These are phyloP conservation scores for Dynastes tityus DNA, from an alignment of 2,888 invertebrate species.

Conservation along the genomic window DNA sequence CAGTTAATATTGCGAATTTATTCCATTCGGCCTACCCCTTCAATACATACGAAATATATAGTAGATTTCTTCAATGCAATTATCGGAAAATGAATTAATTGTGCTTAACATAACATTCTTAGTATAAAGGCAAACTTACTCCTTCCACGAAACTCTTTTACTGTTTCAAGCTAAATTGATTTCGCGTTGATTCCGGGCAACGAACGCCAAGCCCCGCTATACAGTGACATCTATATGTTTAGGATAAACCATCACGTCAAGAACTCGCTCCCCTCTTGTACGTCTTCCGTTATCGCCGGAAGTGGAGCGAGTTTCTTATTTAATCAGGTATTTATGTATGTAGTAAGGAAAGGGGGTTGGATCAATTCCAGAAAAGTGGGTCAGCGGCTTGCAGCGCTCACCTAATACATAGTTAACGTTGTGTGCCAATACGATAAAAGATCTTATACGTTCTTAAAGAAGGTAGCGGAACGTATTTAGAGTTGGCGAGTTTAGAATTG, in stretches of 20 bases:
- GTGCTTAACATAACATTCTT: too few species aligned
- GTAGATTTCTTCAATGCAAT: too few species aligned
- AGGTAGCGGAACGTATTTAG: not conserved
- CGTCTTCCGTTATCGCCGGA: conserved; percentile 3
- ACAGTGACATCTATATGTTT: conserved; percentile 26
- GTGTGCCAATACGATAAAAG: conserved; percentile 6
- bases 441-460: conserved; percentile 5
- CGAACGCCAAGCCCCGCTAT: not conserved
- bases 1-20: too few species aligned
- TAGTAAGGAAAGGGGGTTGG: not conserved
- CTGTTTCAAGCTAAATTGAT: not conserved
- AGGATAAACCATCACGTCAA: conserved; percentile 7
- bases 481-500: too few species aligned
- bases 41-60: too few species aligned
- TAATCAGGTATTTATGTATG: conserved; percentile 7
- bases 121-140: too few species aligned
- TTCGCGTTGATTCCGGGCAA: not conserved
- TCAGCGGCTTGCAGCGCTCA: conserved; percentile 2
- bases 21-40: too few species aligned
- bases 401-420: not conserved
- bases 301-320: not conserved
- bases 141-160: not conserved
- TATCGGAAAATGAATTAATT: too few species aligned
- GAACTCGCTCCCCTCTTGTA: not conserved
- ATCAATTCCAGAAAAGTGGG: conserved; percentile 10